Conservation (phyloP, 2,797 vertebrate genomes). For the Sparus aurata region DNA sequence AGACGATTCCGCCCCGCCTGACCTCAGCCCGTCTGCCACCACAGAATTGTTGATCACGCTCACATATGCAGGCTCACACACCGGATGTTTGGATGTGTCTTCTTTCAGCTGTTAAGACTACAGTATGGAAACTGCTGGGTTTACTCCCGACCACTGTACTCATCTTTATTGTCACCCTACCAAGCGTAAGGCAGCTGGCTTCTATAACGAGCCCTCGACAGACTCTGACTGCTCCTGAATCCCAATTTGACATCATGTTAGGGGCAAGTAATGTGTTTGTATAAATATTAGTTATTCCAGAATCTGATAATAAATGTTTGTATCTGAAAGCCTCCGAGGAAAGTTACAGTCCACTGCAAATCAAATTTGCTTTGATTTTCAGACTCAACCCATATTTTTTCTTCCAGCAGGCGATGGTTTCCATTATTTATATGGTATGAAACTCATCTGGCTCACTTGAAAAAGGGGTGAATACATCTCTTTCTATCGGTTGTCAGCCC, state of each 20-base stretch:
- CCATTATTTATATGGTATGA: slow-evolving; percentile 11
- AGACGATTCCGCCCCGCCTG: neutral
- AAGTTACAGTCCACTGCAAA: slow-evolving; percentile 30
- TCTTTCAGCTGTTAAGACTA: slow-evolving; percentile 11
- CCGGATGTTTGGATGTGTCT: slow-evolving; percentile 14
- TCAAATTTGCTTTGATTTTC: slow-evolving; percentile 31
- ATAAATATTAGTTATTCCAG: slow-evolving; percentile 37
- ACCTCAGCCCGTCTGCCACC: neutral
- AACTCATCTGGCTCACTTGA: slow-evolving; percentile 20
- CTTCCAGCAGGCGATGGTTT: slow-evolving; percentile 6
- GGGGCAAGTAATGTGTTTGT: slow-evolving; percentile 20
- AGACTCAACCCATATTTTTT: neutral
- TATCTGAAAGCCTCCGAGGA: slow-evolving; percentile 19
- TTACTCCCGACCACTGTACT: slow-evolving; percentile 12
- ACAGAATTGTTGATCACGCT: slow-evolving; percentile 10
- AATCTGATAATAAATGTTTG: slow-evolving; percentile 39
- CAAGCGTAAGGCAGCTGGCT: slow-evolving; percentile 32
- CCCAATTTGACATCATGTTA: slow-evolving; percentile 2
- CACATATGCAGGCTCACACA: neutral
- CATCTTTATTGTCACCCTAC: slow-evolving; percentile 32
- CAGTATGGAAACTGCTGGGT: slow-evolving; percentile 21
- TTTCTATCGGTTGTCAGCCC: slow-evolving; percentile 22
- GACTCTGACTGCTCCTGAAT: slow-evolving; percentile 1
- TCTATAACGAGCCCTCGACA: slow-evolving; percentile 26
- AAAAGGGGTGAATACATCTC: slow-evolving; percentile 23